Evolutionary conservation across 2,113 vertebrate species (phyloP).

Genomic region (Tursiops truncatus): DNA sequence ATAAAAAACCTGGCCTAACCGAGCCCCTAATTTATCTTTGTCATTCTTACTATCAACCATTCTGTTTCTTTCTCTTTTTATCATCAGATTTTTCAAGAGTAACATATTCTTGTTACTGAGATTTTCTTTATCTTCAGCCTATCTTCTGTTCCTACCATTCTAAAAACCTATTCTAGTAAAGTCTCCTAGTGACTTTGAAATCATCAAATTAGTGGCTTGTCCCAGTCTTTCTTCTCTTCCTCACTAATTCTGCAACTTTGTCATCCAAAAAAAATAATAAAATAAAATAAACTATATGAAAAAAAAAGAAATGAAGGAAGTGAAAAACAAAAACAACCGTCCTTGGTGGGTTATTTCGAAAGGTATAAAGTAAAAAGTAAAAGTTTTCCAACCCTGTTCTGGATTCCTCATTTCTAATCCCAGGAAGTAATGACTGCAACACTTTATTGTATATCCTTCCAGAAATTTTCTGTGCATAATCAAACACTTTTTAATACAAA

Average conservation of each 20-base stretch:
- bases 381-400: neutral
- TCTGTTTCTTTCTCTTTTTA: neutral
- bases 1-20: neutral
- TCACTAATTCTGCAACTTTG: neutral
- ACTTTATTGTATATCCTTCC: neutral
- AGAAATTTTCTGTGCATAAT: neutral
- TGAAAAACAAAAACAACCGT: neutral
- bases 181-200: neutral
- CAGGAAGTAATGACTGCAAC: neutral
- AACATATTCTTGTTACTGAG: neutral
- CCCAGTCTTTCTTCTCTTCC: neutral
- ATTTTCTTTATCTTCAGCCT: constrained; percentile 20
- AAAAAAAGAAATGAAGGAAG: no score
- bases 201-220: neutral
- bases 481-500: neutral
- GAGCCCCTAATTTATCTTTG: neutral
- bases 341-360: neutral
- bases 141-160: neutral
- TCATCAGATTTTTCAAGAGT: neutral
- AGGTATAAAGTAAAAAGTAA: neutral
- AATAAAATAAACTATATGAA: no score
- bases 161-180: neutral
- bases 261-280: neutral
- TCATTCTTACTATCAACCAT: neutral
- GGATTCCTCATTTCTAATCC: neutral